Evolutionary conservation across 1,140 invertebrate genomes (phyloP), one percentile per base, ranked within the genome.

Genomic region (Temnothorax nylanderi): DNA sequence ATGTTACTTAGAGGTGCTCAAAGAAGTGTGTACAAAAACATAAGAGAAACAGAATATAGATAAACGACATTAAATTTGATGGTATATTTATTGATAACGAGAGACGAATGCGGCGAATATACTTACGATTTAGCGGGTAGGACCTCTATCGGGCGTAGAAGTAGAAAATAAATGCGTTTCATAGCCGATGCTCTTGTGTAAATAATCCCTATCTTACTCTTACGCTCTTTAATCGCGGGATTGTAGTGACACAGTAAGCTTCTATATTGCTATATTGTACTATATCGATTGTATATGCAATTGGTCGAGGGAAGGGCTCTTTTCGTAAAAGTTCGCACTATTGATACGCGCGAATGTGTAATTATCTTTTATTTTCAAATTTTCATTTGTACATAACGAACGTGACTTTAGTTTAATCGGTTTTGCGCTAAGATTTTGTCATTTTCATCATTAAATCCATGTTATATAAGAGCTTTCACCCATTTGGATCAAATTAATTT

Each of bases 1-100:
- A 93, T 88, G 88, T 93, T 92, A 91, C 88, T 87, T 93, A 92
- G 90, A 93, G 91, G 91, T 94, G 93, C 93, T 94, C 92, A 93
- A 93, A 92, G 67, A 93, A 92, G 84, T 92, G 90, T 92, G 92
- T 93, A 93, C 92, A 93, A 93, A 26, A 84, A 84, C 67, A 34
- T 60, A 67, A 80, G 60, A 80, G 60, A 51, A 65, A 74, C 51
- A 75, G 54, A 92, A 92, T 82, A 69, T 87, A 92, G 87, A 74
- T 88, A 87, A 91, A 90, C 54, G 60, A 85, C 72, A 78, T 91
- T 92, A 89, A 91, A 91, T 88, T 92, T 78, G 67, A 91, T 90
- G 90, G 88, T 89, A 92, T 92, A 92, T 93, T 92, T 91, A 92
- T 91, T 87, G 64, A 90, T 88, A 90, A 76, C n/a, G 54, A 49